Conservation (phyloP, 2,113 vertebrate genomes). For the Poeciliopsis retropinna region DNA sequence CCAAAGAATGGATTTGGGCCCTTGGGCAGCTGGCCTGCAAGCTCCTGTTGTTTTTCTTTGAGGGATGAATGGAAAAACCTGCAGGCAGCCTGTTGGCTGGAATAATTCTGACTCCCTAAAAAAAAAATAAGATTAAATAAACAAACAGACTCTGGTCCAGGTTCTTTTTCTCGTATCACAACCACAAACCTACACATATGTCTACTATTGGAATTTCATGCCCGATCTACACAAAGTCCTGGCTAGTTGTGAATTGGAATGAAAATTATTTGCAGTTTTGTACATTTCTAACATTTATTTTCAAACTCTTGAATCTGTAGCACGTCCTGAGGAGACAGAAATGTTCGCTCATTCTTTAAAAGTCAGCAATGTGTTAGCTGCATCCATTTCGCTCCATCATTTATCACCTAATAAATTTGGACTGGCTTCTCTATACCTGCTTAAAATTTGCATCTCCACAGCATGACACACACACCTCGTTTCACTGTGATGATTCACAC, state of each 20-base stretch:
- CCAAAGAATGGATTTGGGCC: constrained; percentile 12
- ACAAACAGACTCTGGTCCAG: constrained; percentile 9
- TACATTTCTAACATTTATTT: neutral
- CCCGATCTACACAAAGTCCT: neutral
- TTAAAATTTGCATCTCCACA: no score
- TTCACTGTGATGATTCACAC: no score
- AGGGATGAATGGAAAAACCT: constrained; percentile 28
- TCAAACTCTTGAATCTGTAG: neutral
- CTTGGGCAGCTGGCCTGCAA: constrained; percentile 19
- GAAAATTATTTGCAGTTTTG: neutral
- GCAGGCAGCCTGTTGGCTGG: constrained; percentile 9
- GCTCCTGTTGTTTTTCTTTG: constrained; percentile 23
- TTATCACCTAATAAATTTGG: neutral
- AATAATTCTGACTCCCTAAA: constrained; percentile 25
- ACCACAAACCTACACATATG: neutral
- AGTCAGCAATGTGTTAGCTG: neutral
- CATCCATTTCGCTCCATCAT: neutral
- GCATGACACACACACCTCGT: no score
- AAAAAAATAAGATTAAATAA: neutral
- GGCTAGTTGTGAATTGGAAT: neutral
- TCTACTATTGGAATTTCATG: neutral
- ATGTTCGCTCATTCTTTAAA: neutral
- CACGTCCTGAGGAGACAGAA: neutral
- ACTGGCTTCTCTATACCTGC: no score
- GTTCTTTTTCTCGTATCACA: neutral